Evolutionary conservation across 2,113 vertebrate species (phyloP).

Genomic region (Indicator indicator): DNA sequence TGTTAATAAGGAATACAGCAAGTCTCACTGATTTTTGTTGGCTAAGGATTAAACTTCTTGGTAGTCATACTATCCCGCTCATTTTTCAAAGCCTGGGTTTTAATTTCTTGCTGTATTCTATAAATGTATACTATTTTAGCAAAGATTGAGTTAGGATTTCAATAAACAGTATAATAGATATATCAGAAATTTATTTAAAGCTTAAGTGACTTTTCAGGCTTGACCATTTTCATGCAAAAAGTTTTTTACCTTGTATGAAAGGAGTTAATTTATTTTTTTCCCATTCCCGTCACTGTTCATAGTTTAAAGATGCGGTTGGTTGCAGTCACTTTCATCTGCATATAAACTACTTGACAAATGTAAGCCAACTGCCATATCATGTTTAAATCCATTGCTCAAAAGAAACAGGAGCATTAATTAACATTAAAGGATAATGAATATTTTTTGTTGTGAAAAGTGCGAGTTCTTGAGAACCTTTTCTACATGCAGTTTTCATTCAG

Average conservation of each 20-base stretch:
- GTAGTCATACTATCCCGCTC: background rate
- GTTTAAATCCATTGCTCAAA: slow-evolving; percentile 19
- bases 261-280: background rate
- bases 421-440: background rate
- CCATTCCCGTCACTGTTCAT: background rate
- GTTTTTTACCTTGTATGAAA: background rate
- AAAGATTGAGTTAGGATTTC: background rate
- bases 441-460: slow-evolving; percentile 34
- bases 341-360: background rate
- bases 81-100: background rate
- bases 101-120: background rate
- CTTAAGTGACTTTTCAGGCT: background rate
- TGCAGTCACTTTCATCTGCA: background rate
- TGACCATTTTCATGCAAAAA: background rate
- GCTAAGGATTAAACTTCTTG: background rate
- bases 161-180: background rate
- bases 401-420: slow-evolving; percentile 20
- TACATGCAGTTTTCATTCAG: slow-evolving; percentile 56
- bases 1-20: background rate
- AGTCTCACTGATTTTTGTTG: background rate
- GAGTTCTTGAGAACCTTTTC: slow-evolving; percentile 51
- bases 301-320: background rate
- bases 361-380: background rate
- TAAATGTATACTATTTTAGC: background rate
- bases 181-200: background rate